These are phyloP conservation scores for Pecten maximus DNA, from an alignment of 2,888 invertebrate species.

Conservation along the genomic window DNA sequence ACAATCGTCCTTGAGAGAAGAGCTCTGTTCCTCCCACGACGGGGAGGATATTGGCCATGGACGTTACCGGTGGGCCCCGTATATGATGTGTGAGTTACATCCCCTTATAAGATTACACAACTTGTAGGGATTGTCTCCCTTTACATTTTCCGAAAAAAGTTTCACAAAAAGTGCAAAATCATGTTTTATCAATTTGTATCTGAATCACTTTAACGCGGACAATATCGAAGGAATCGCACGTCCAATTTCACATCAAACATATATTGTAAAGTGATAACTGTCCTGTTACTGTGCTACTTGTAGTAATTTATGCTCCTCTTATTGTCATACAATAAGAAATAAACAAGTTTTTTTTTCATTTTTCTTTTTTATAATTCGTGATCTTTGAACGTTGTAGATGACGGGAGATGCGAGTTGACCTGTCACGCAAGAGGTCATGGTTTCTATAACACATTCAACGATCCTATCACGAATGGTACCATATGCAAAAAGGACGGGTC, in stretches of 20 bases:
- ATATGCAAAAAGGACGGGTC: constrained; percentile 55
- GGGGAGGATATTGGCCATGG: constrained; percentile 54
- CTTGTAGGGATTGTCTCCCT: neutral
- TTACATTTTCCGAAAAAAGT: neutral
- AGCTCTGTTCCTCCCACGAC: constrained; percentile 50
- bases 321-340: too few relatives aligned
- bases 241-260: too few relatives aligned
- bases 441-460: constrained; percentile 59
- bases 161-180: too few relatives aligned
- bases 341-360: neutral
- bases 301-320: too few relatives aligned
- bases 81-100: constrained; percentile 60
- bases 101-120: neutral
- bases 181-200: too few relatives aligned
- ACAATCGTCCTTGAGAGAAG: constrained; percentile 40
- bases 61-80: constrained; percentile 65
- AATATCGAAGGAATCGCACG: too few relatives aligned
- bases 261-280: neutral
- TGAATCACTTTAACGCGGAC: too few relatives aligned
- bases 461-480: constrained; percentile 58
- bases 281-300: too few relatives aligned
- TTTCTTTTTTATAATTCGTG: too few relatives aligned
- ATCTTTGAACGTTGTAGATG: constrained; percentile 37
- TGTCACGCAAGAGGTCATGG: constrained; percentile 63
- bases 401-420: constrained; percentile 59